Evolutionary conservation across 2,888 invertebrate genomes (phyloP), one percentile per base, ranked within the genome.

Genomic region (Ochropacha duplaris): DNA sequence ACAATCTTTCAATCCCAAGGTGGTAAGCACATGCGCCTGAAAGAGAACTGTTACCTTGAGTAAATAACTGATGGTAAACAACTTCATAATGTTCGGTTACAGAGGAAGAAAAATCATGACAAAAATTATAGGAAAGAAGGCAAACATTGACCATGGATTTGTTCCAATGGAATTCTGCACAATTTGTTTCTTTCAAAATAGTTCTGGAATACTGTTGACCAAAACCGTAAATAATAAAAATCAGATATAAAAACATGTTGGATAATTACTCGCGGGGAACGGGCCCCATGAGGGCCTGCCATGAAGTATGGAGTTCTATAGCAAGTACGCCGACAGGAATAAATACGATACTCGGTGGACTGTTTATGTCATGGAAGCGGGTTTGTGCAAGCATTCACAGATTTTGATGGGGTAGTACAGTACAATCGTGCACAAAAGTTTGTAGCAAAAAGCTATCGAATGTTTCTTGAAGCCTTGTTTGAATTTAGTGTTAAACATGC

Each of bases 381-480:
- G 92, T 92, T 92, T 92, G 92, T 81, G 92, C 91, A 92, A 92
- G 92, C 92, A 92, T 92, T 92, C 92, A 92, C 90, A 90, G 92
- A 92, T 92, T 92, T 91, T 81, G 90, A 87, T 90, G 84, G 92
- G 92, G 92, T 89, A 87, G 83, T 73, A 68, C 58, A 57, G 88
- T 88, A 92, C 86, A 78, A 82, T 79, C 79, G 78, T 1, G 66
- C 6, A 57, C 71, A 61, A 61, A 76, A 76, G 55, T 62, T 56
- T 58, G 9, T 52, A 31, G 0, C 31, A 31, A 28, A 8, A 8
- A 28, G 28, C 9, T 28, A 28, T 8, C 8, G 11, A 28, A 9
- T 26, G n/a, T n/a, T n/a, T n/a, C n/a, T n/a, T n/a, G n/a, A n/a
- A n/a, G n/a, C n/a, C n/a, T n/a, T n/a, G n/a, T n/a, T n/a, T n/a